A percentile compares a stretch with the other conserved stretches of the same genome.
These are phyloP conservation scores for Microctonus brassicae DNA, from an alignment of 2,888 invertebrate species.

Conservation along the genomic window DNA sequence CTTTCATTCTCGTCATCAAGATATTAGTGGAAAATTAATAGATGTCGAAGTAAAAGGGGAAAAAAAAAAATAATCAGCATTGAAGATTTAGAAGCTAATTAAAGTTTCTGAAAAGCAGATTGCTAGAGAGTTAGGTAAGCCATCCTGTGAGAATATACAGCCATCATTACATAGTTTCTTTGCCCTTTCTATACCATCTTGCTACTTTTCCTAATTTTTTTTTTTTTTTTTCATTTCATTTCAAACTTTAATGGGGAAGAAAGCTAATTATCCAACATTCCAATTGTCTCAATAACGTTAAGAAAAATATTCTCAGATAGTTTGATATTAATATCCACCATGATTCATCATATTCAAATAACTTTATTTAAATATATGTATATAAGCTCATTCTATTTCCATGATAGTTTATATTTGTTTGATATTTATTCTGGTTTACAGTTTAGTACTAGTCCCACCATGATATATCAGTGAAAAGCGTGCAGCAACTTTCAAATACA, in stretches of 20 bases:
- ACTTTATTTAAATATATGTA: constrained; percentile 2
- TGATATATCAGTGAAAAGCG: constrained; percentile 45
- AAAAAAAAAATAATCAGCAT: constrained; percentile 45
- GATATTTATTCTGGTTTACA: background rate
- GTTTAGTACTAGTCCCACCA: constrained; percentile 13
- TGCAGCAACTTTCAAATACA: constrained; percentile 42
- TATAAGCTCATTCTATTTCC: background rate
- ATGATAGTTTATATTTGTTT: background rate
- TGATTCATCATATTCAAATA: constrained; percentile 10
- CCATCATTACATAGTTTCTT: background rate
- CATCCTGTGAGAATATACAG: constrained; percentile 13
- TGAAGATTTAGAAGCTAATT: constrained; percentile 48
- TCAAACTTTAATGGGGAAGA: background rate
- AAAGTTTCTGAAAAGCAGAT: constrained; percentile 39
- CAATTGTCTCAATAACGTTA: background rate
- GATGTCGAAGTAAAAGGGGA: constrained; percentile 18
- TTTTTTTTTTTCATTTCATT: background rate
- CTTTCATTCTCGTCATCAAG: background rate
- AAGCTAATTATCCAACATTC: background rate
- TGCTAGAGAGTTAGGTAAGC: constrained; percentile 27
- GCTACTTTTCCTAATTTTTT: constrained; percentile 5
- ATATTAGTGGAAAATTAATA: background rate
- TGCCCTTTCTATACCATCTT: background rate
- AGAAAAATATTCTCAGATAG: background rate
- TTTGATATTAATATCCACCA: background rate